phyloP scores from a whole-genome alignment of 2,113 vertebrate species.

The Pluvianellus socialis region DNA sequence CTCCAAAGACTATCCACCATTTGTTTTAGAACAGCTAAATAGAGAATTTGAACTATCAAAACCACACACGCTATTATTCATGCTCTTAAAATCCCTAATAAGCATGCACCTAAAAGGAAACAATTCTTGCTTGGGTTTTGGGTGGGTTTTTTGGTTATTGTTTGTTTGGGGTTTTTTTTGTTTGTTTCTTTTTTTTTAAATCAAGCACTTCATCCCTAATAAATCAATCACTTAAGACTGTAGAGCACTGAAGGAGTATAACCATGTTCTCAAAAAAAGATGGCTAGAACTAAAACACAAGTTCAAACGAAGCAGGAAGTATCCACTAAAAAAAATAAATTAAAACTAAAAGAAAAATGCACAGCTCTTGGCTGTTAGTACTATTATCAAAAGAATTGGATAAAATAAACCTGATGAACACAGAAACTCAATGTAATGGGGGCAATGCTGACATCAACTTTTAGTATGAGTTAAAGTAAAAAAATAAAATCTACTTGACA shows the following conservation, averaged over 20 bases:
- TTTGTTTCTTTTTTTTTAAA: not conserved
- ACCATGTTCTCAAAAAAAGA: not conserved
- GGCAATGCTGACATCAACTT: not conserved
- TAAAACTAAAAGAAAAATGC: not conserved
- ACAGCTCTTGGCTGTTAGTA: not conserved
- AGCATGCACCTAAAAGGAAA: not conserved
- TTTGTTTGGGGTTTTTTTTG: not conserved
- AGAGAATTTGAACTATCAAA: not conserved
- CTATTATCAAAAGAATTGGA: not conserved
- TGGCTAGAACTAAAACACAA: not conserved
- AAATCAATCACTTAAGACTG: not conserved
- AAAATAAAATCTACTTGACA: not conserved
- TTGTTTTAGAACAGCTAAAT: not conserved
- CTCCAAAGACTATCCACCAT: not conserved
- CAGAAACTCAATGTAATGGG: not conserved
- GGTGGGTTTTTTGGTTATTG: not conserved
- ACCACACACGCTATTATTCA: not conserved
- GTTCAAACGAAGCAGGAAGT: not conserved
- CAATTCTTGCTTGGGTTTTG: not conserved
- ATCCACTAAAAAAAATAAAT: not conserved
- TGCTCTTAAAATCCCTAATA: not conserved
- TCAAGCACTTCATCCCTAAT: not conserved
- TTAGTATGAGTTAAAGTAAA: not conserved
- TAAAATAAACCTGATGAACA: not conserved
- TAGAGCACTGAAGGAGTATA: not conserved